Conservation (phyloP, 1,140 invertebrate species). For the Magallana ariakensis region DNA sequence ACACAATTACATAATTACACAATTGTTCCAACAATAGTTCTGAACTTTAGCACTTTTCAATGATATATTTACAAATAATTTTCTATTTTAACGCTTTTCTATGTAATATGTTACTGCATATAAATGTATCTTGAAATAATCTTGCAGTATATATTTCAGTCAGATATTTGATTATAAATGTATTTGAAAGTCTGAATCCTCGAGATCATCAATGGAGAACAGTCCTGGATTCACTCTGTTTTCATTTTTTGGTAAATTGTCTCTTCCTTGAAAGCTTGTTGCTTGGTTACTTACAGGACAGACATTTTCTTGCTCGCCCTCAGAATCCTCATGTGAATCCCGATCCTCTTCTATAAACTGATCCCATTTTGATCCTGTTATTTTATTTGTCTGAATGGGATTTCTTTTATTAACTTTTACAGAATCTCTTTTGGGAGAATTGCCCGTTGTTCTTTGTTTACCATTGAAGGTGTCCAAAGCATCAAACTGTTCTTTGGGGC, state of each 20-base stretch:
- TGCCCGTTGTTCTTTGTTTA: background rate
- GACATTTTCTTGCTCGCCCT: background rate
- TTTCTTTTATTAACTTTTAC: background rate
- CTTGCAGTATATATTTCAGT: background rate
- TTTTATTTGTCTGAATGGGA: background rate
- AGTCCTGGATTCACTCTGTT: background rate
- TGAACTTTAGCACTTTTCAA: no score
- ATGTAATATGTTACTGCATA: no score
- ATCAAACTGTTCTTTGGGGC: background rate
- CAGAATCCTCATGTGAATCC: constrained; percentile 2
- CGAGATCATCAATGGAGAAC: background rate
- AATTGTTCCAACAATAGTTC: no score
- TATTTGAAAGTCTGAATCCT: constrained; percentile 8
- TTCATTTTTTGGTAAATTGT: background rate
- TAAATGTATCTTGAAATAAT: no score
- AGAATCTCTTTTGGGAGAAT: background rate
- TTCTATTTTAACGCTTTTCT: no score
- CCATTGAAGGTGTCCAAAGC: background rate
- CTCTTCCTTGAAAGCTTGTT: background rate
- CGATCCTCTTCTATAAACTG: constrained; percentile 27
- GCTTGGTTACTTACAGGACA: no score
- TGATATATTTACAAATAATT: no score
- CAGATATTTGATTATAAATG: background rate
- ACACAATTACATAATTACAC: no score
- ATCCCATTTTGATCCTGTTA: constrained; percentile 43